These are phyloP conservation scores for Poecilia wingei DNA, from an alignment of 2,797 vertebrate species.

Conservation along the genomic window DNA sequence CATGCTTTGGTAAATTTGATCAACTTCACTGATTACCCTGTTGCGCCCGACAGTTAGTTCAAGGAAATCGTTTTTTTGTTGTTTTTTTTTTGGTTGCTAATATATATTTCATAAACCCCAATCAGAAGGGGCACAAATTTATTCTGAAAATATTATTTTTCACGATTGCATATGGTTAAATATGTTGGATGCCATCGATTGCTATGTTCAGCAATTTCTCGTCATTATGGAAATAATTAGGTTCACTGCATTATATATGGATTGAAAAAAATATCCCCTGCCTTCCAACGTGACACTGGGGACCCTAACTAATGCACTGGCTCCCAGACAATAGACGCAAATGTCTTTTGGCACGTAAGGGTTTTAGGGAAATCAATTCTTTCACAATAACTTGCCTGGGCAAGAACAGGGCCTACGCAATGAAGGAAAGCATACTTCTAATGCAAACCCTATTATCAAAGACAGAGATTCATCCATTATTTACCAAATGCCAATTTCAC, in stretches of 20 bases:
- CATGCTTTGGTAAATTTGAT: slow-evolving; percentile 54
- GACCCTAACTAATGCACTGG: slow-evolving; percentile 60
- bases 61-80: slow-evolving; percentile 50
- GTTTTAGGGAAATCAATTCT: slow-evolving; percentile 81
- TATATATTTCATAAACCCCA: slow-evolving; percentile 32
- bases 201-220: slow-evolving; percentile 73
- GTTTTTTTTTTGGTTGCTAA: slow-evolving; percentile 51
- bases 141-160: slow-evolving; percentile 66
- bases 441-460: slow-evolving; percentile 86
- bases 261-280: slow-evolving; percentile 73
- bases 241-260: slow-evolving; percentile 75
- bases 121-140: slow-evolving; percentile 52
- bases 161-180: slow-evolving; percentile 66
- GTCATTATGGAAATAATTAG: slow-evolving; percentile 79
- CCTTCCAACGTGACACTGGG: slow-evolving; percentile 63
- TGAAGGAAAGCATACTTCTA: slow-evolving; percentile 76
- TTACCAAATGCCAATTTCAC: slow-evolving; percentile 77
- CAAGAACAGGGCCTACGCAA: slow-evolving; percentile 74
- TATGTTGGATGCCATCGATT: slow-evolving; percentile 78
- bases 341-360: slow-evolving; percentile 76
- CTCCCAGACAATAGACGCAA: slow-evolving; percentile 76
- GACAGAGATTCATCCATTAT: slow-evolving; percentile 84
- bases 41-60: slow-evolving; percentile 51
- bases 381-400: slow-evolving; percentile 77
- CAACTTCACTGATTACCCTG: slow-evolving; percentile 55